Evolutionary conservation across 2,797 vertebrate genomes (phyloP), one percentile per base, ranked within the genome.

Genomic region (Galagoides demidoff): DNA sequence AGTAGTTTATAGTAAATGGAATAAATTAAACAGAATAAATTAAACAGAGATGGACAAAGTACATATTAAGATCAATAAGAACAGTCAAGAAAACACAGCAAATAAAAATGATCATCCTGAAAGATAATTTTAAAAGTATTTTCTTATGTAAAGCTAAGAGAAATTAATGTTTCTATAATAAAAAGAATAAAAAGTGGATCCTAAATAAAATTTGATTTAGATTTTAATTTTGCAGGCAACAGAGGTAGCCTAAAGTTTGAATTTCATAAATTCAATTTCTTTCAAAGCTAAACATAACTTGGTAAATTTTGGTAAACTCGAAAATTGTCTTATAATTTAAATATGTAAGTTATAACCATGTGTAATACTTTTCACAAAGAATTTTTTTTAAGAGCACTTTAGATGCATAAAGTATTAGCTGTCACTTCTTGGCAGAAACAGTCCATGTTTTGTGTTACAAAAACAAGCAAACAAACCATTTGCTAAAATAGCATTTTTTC

Each of bases 151-250:
- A 82, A 85, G 23, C 17, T 74, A 92, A 94, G 29, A 95, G 20
- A 92, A 81, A 81, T 93, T 4, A 87, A 87, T 34, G 68, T 85
- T 95, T 94, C 20, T 77, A 12, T 23, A 81, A 68, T 90, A 79
- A 92, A 68, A 85, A 89, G 11, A 70, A 90, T 59, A 55, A 92
- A 88, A 77, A 76, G 16, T 66, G 16, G 9, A 71, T 3, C 16
- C 52, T 70, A 39, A 93, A 71, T 96, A 89, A 95, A 92, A 76
- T 79, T 85, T 85, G 25, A 52, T 63, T 37, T 90, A 27, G 37
- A 64, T 83, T 94, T 94, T 88, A 82, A 74, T 76, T 87, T 95
- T 85, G 2, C 2, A 89, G 77, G 71, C 11, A 43, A 64, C n/a
- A 74, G 43, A 92, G 37, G 81, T 85, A 84, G 37, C 9, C 43